These are phyloP conservation scores for Tetragnatha montana DNA, from an alignment of 2,888 invertebrate genomes.

Conservation along the genomic window DNA sequence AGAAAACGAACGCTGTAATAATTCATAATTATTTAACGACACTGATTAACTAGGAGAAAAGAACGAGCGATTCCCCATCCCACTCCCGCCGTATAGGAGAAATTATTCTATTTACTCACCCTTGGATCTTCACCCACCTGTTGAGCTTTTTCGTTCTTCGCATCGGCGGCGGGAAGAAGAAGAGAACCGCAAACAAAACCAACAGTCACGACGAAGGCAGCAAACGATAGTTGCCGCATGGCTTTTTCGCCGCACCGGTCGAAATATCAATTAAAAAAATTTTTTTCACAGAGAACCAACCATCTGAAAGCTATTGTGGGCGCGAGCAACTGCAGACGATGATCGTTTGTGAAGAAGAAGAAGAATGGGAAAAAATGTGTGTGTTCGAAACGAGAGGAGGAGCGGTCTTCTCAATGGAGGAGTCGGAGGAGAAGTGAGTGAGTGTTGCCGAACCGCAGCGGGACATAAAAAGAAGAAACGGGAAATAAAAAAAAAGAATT, in stretches of 20 bases:
- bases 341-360: conserved; percentile 23
- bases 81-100: background rate
- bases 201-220: background rate
- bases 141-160: conserved; percentile 36
- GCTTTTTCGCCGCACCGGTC: conserved; percentile 1
- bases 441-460: conserved; percentile 52
- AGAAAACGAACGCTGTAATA: background rate
- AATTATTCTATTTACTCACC: background rate
- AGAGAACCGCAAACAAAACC: conserved; percentile 11
- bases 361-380: background rate
- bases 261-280: background rate
- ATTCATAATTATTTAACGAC: background rate
- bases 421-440: conserved; percentile 60
- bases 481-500: conserved; percentile 33
- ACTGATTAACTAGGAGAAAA: background rate
- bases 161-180: background rate
- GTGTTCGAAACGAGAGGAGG: conserved; percentile 33
- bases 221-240: conserved; percentile 12
- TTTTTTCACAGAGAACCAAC: background rate
- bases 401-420: conserved; percentile 46
- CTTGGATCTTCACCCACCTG: conserved; percentile 45
- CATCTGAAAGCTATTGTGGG: conserved; percentile 23
- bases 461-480: conserved; percentile 28
- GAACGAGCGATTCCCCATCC: background rate
- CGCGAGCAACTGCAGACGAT: background rate